A percentile compares a stretch with the other conserved stretches of the same genome.
Evolutionary conservation across 2,888 invertebrate genomes (phyloP).

Genomic region (Scaptomyza flava): DNA sequence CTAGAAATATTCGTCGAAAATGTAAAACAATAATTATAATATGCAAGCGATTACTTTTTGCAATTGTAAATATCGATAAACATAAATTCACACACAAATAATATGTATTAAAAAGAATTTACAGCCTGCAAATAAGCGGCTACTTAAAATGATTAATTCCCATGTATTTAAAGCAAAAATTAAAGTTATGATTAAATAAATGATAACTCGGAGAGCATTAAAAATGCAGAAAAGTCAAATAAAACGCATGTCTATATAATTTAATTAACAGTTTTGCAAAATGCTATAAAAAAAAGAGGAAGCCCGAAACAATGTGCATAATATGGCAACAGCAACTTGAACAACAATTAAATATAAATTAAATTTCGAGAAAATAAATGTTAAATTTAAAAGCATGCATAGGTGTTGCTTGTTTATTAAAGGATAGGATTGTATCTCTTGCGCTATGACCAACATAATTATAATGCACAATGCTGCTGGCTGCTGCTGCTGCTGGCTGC

Average conservation of each 20-base stretch:
- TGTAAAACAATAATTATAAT: no score
- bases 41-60: neutral
- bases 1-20: neutral
- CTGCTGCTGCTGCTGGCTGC: constrained; percentile 9
- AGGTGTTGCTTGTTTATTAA: neutral
- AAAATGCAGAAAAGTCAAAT: constrained; percentile 6
- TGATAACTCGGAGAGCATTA: neutral
- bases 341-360: constrained; percentile 47
- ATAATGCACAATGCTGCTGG: constrained; percentile 43
- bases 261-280: constrained; percentile 63
- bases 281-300: constrained; percentile 2
- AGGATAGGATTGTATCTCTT: neutral
- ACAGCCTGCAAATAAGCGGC: constrained; percentile 20
- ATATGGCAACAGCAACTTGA: constrained; percentile 14
- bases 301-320: constrained; percentile 24
- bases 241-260: constrained; percentile 46
- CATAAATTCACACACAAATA: neutral
- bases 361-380: constrained; percentile 41
- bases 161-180: constrained; percentile 27
- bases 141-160: constrained; percentile 42
- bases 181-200: constrained; percentile 41
- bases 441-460: constrained; percentile 57
- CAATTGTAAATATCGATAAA: neutral
- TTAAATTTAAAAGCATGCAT: neutral
- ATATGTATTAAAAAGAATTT: neutral